Conservation (phyloP, 2,888 invertebrate genomes). For the Ormia ochracea region DNA sequence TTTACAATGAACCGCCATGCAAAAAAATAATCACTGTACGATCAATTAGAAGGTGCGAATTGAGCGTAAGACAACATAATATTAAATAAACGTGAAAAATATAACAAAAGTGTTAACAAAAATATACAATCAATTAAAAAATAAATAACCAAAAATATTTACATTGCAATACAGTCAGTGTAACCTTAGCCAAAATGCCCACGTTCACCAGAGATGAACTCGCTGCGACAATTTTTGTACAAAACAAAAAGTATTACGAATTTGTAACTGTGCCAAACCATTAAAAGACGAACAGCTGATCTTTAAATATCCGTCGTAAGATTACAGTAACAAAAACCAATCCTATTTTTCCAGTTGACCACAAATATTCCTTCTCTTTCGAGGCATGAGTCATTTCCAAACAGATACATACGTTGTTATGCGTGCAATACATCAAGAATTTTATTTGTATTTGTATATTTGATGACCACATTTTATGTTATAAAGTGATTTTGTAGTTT, state of each 20-base stretch:
- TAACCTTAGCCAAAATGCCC: background rate
- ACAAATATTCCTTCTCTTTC: no score
- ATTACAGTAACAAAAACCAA: no score
- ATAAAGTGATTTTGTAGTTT: no score
- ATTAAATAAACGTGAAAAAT: background rate
- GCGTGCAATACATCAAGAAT: no score
- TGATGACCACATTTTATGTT: no score
- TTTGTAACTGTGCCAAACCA: background rate
- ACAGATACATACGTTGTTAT: no score
- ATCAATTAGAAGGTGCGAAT: slow-evolving; percentile 52
- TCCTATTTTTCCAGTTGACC: no score
- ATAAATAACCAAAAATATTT: slow-evolving; percentile 38
- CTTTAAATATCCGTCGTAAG: no score
- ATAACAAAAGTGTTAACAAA: background rate
- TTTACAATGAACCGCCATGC: background rate
- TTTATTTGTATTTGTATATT: no score
- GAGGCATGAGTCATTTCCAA: no score
- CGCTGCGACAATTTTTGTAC: background rate
- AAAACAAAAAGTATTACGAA: no score
- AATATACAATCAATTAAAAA: background rate
- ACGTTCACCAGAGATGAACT: background rate
- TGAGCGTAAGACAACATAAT: slow-evolving; percentile 45
- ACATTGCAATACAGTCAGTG: slow-evolving; percentile 29
- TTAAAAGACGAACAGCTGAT: no score
- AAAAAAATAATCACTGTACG: background rate